phyloP scores from a whole-genome alignment of 1,140 invertebrate genomes.

The Fopius arisanus region DNA sequence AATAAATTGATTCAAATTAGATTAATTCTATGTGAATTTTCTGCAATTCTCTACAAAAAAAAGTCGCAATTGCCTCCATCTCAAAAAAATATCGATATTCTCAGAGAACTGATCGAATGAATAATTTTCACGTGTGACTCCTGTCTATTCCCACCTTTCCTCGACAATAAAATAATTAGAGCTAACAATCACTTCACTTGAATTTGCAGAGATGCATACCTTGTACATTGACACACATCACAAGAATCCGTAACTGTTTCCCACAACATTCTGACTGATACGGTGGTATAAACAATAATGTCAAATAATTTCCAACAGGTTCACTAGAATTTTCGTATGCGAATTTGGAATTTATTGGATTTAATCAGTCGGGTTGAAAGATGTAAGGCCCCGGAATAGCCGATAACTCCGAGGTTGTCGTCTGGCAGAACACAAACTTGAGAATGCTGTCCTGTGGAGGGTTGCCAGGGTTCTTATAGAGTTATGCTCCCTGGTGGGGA shows the following conservation, averaged over 20 bases:
- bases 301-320: neutral
- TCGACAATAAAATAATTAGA: no score
- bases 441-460: constrained; percentile 29
- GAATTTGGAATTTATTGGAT: no score
- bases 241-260: constrained; percentile 47
- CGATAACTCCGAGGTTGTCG: neutral
- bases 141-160: no score
- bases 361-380: neutral
- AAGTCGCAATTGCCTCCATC: no score
- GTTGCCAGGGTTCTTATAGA: constrained; percentile 40
- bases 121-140: no score
- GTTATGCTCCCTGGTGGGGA: constrained; percentile 4
- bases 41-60: no score
- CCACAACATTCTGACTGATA: constrained; percentile 41
- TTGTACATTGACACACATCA: constrained; percentile 56
- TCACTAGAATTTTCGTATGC: no score
- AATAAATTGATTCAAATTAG: no score
- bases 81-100: no score
- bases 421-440: constrained; percentile 20
- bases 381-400: neutral
- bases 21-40: no score
- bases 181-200: neutral
- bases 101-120: no score
- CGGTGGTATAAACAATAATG: neutral
- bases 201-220: constrained; percentile 43